phyloP scores from a whole-genome alignment of 2,797 vertebrate species.

The Staurois parvus region DNA sequence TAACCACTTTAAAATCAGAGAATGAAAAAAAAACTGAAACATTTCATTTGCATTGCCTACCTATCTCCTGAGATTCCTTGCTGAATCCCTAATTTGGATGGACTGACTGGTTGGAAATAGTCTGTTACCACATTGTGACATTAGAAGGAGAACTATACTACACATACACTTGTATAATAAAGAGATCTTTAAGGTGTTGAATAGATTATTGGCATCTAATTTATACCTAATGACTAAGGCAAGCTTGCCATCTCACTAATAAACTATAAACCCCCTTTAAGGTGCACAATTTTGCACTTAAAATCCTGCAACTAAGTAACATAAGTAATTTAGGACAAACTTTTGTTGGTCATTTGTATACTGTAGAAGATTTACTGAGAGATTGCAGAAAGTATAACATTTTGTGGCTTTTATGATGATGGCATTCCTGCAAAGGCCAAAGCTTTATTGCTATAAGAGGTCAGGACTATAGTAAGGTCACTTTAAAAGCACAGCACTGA shows the following conservation, averaged over 20 bases:
- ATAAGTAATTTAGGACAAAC: background rate
- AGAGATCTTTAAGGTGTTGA: no score
- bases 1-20: no score
- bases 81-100: no score
- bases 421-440: background rate
- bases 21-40: no score
- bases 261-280: background rate
- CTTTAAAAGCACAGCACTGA: constrained; percentile 40
- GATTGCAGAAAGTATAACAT: background rate
- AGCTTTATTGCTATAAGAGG: constrained; percentile 18
- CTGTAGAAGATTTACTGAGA: background rate
- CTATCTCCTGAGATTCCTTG: no score
- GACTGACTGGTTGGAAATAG: no score
- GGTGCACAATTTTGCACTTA: background rate
- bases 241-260: background rate
- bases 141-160: no score
- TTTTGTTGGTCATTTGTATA: background rate
- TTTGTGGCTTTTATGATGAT: constrained; percentile 1
- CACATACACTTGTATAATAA: no score
- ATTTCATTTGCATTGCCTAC: no score
- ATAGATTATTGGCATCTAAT: background rate
- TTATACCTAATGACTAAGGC: background rate
- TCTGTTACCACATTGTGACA: no score
- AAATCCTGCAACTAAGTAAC: no score
- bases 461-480: constrained; percentile 30